Base-by-base conservation (phyloP, 2,888 invertebrate genomes). In the Catonia carolina region DNA sequence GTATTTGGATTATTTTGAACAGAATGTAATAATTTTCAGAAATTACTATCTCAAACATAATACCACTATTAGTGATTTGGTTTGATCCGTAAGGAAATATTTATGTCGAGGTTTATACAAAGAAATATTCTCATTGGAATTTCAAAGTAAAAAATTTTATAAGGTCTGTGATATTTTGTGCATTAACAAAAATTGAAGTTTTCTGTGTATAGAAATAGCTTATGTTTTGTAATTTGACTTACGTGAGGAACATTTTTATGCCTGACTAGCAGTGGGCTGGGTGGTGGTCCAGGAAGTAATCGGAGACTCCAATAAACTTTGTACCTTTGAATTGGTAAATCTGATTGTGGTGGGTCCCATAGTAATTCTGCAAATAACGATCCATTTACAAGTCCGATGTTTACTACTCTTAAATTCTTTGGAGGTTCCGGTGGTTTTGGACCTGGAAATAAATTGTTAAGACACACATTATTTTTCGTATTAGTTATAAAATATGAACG, bases 271-370 rank as follows among this genome's bases (percentile, higher is more conserved):
- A 84, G 79, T 0, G 83, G 83, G 10, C 55, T 56, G 27, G 60
- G 61, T 22, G 59, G 55, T 17, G 58, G 53, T 8, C 60, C 59
- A n/a, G 39, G 48, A 20, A 53, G 41, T 1, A 86, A 77, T 23
- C 85, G 76, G 49, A 82, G 74, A 60, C 86, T 86, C 85, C 87
- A 87, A 67, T 80, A 85, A 3, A 88, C 81, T 67, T 85, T 85
- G 70, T 87, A 88, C 64, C 77, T 77, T 58, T 78, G 78, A 47
- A 88, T 79, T 0, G 86, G 86, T 41, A 86, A 71, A 69, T 87
- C 86, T 0, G 86, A 86, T 39, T 76, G 75, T 0, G 86, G 83
- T 12, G 82, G 80, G 49, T 77, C 77, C 88, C 88, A 88, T 53
- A 78, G 76, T n/a, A 87, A 68, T 65, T 77, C 76, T 1, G 81